Evolutionary conservation across 64 coral and sea anemone species (phyloP).

Genomic region (Montipora efflorescens): DNA sequence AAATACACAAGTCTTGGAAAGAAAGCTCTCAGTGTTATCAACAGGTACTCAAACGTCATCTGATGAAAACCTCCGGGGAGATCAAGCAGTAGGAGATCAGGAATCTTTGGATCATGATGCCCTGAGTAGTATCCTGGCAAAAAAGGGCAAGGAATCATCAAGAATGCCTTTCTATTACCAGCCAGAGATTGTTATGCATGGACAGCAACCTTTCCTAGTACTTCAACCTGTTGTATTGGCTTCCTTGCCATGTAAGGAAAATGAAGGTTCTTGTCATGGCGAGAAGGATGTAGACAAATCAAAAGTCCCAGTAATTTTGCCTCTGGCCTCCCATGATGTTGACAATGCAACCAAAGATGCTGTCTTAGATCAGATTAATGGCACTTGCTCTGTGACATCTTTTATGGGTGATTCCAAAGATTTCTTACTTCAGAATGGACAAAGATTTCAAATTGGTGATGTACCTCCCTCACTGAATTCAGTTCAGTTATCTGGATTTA

Average conservation of each 20-base stretch:
- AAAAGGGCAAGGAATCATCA: background rate
- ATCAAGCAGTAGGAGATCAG: background rate
- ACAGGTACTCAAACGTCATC: constrained; percentile 46
- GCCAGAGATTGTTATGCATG: constrained; percentile 65
- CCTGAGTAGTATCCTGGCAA: background rate
- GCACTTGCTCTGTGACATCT: background rate
- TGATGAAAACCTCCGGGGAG: background rate
- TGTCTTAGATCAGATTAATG: constrained; percentile 9
- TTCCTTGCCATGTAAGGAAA: background rate
- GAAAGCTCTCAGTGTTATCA: background rate
- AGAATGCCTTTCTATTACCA: constrained; percentile 65
- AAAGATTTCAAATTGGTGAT: background rate
- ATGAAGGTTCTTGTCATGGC: background rate
- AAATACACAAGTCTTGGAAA: background rate
- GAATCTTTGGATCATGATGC: background rate
- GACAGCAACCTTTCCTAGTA: constrained; percentile 35
- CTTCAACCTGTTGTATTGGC: constrained; percentile 34
- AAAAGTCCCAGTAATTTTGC: constrained; percentile 34
- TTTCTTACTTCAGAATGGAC: background rate
- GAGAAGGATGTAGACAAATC: background rate
- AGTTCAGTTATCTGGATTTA: background rate
- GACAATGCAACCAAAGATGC: constrained; percentile 40
- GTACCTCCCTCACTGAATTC: background rate
- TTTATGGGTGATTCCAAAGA: background rate
- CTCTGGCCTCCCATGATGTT: background rate